Evolutionary conservation across 2,888 invertebrate species (phyloP), one percentile per base, ranked within the genome.

Genomic region (Calliphora vomitoria): DNA sequence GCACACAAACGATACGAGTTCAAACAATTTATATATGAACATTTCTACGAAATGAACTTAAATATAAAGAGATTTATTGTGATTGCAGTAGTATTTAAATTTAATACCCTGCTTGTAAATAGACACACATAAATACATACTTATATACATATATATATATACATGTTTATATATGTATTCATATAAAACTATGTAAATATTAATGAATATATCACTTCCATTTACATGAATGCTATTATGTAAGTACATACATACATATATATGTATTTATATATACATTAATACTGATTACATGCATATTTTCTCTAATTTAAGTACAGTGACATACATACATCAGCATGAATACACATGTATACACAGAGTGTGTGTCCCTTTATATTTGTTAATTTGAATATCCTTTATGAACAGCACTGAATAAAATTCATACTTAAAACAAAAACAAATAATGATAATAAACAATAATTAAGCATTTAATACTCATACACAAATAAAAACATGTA

Each of bases 381-480:
- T 58, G 58, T 58, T 58, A 58, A 20, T 25, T 58, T 58, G 13
- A 58, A 38, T 62, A 62, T 62, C 62, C 35, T 62, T 35, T 55
- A n/a, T 55, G 18, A n/a, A 68, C 20, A 25, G 35, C 10, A 58
- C 11, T 31, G 38, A 44, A 66, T 38, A 55, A 71, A 35, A 35
- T 35, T 38, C 41, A 20, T 47, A 15, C 1, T n/a, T 35, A 58
- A 66, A 66, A 38, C n/a, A 50, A 58, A 58, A 60, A 6, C 20
- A 18, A 35, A 68, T 47, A 13, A 20, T 20, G 31, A 55, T 62
- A 62, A 68, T 58, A 71, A 64, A 64, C 38, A 66, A 66, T n/a
- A 69, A 25, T 64, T 66, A 74, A 74, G 58, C 38, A 74, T 82
- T 74, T 66, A 74, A 82, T 55, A 44, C 66, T n/a, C 44, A 13